A percentile compares a stretch with the other conserved stretches of the same genome.
These are phyloP conservation scores for Podarcis raffonei DNA, from an alignment of 2,113 vertebrate genomes.

Conservation along the genomic window DNA sequence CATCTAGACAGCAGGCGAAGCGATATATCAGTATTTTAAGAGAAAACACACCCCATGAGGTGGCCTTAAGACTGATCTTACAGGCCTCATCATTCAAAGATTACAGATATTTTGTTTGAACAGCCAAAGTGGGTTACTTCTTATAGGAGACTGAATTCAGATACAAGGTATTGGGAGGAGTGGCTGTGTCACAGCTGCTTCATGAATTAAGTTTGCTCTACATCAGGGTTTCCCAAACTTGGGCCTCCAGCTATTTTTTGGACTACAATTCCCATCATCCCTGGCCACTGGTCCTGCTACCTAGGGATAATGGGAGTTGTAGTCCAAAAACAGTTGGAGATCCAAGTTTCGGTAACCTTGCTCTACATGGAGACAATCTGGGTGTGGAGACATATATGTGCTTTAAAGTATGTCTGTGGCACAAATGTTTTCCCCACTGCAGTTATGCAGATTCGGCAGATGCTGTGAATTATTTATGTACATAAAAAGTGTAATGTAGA, in stretches of 20 bases:
- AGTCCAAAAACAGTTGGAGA: too few relatives aligned
- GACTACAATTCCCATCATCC: too few relatives aligned
- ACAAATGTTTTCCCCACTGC: not conserved
- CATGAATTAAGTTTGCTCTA: not conserved
- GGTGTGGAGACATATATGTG: not conserved
- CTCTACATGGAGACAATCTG: not conserved
- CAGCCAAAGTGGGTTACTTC: not conserved
- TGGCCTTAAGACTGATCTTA: not conserved
- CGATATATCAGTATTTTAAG: not conserved
- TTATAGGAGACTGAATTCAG: not conserved
- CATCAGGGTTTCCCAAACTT: too few relatives aligned
- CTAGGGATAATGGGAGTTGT: too few relatives aligned
- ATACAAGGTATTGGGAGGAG: not conserved
- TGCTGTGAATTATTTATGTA: not conserved
- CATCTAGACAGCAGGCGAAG: not conserved
- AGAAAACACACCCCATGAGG: not conserved
- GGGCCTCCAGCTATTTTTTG: too few relatives aligned
- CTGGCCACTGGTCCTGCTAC: too few relatives aligned
- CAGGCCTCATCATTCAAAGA: not conserved
- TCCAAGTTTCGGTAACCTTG: too few relatives aligned
- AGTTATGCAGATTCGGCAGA: not conserved
- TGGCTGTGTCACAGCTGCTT: not conserved
- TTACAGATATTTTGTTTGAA: not conserved
- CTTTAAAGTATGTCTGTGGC: not conserved
- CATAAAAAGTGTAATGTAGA: not conserved